Evolutionary conservation across 2,113 vertebrate genomes (phyloP), one percentile per base, ranked within the genome.

Genomic region (Phodopus roborovskii): DNA sequence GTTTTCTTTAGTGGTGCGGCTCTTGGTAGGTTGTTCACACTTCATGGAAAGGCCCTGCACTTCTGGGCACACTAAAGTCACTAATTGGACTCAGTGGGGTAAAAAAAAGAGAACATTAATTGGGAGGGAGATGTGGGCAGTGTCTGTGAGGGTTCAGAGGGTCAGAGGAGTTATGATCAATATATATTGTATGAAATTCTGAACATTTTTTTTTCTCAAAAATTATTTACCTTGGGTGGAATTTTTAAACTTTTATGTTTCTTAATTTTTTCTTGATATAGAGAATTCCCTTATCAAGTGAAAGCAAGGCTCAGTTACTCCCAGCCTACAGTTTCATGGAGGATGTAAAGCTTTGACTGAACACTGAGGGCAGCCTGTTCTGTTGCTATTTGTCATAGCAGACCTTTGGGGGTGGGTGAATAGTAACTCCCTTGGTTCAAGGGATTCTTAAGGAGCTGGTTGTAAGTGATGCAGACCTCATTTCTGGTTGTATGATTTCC

Each of bases 141-240:
- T 64, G 8, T 45, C 16, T 45, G 16, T 45, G 26, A 64, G 2
- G 5, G 24, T 7, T 82, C 10, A 58, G 53, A n/a, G 20, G 20
- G 7, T 62, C 30, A 5, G 26, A 64, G 15, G 26, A 45, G 39
- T 45, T 30, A 33, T 17, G 7, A 45, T 22, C 50, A 58, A 64
- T 42, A 64, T 83, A 64, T 11, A 62, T 24, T 62, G 16, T 62
- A 39, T 22, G 20, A 81, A 81, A 58, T 56, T n/a, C 17, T 79
- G 53, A 58, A n/a, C n/a, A 0, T 64, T 42, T 62, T 84, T n/a
- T n/a, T 82, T 84, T 95, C 53, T 92, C 5, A 94, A 92, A 96
- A 96, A 68, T 84, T 20, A 88, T 90, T 96, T 94, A 96, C 96
- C 92, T 95, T 36, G 77, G 39, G 45, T 48, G 85, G 90, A 94